Conservation (phyloP, 2,797 vertebrate genomes). For the Bradypodion ventrale region DNA sequence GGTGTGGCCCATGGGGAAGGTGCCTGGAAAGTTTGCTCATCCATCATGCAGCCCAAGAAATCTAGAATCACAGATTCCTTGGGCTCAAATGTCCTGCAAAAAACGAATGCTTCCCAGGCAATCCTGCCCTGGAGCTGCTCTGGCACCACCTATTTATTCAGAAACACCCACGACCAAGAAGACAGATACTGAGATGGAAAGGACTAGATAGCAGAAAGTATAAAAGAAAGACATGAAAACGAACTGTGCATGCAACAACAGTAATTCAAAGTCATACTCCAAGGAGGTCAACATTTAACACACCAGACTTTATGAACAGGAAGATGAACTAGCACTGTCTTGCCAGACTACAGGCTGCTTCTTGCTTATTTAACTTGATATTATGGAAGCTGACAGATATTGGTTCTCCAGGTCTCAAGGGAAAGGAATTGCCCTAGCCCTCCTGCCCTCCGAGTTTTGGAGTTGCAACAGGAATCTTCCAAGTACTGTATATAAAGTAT, state of each 20-base stretch:
- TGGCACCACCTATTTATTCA: constrained; percentile 56
- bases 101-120: constrained; percentile 59
- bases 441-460: neutral
- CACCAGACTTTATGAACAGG: constrained; percentile 22
- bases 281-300: neutral
- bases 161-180: constrained; percentile 58
- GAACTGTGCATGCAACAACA: neutral
- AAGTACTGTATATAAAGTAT: too few species aligned
- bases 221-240: constrained; percentile 15
- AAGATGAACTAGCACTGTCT: neutral
- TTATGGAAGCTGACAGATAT: neutral
- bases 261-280: neutral
- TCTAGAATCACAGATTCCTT: constrained; percentile 68
- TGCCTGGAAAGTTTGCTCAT: constrained; percentile 37
- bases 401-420: neutral
- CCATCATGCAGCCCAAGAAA: constrained; percentile 50
- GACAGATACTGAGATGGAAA: too few species aligned
- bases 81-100: constrained; percentile 41
- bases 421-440: neutral
- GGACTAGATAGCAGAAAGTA: neutral
- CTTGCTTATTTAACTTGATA: neutral
- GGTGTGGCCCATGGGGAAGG: constrained; percentile 4
- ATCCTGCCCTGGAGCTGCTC: constrained; percentile 61
- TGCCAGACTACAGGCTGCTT: too few species aligned
- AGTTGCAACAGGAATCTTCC: neutral